Base-by-base conservation (phyloP, 2,113 vertebrate genomes). In the Poeciliopsis retropinna region DNA sequence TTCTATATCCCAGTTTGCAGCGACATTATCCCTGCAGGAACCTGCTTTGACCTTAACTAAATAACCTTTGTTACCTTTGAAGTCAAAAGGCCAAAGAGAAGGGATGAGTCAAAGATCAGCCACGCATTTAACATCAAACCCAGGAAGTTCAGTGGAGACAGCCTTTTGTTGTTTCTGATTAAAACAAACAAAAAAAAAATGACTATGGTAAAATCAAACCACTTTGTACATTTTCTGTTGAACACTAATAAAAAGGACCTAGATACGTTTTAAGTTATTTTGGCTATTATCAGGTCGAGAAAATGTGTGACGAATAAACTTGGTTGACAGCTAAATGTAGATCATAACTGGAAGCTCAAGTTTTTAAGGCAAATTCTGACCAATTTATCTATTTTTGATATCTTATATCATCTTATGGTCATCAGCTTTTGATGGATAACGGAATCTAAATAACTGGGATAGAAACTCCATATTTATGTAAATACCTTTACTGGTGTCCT, bases 1-100 rank as follows among this genome's bases (percentile, higher is more conserved):
- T 11, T n/a, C 72, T 78, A 74, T 88, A 15, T 89, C 86, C 79
- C 34, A 37, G 34, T 37, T 37, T 37, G 10, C 80, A 90, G 86
- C 81, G 89, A 88, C 51, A 14, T 22, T 85, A 82, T 88, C 91
- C 88, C 82, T 51, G 22, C 44, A 17, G 29, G 90, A 78, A 91
- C 86, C 87, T 72, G 41, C 29, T 0, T 60, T 60, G 76, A 76
- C 65, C 44, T 82, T 85, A 72, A 69, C 70, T 62, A 47, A 85
- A 75, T 69, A 78, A 87, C 75, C 75, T 63, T 68, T 83, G 70
- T 73, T 78, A 83, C 71, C 67, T 64, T 80, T 37, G 0, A 22
- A 90, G 83, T 87, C 75, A 76, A 73, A 44, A 72, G 75, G 73
- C 47, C 57, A 82, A 72, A 67, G 76, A 75, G 75, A 88, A 57